Percentiles rank a stretch among this genome's conserved stretches.
phyloP scores from a whole-genome alignment of 2,113 vertebrate genomes.

The Platysteira castanea region DNA sequence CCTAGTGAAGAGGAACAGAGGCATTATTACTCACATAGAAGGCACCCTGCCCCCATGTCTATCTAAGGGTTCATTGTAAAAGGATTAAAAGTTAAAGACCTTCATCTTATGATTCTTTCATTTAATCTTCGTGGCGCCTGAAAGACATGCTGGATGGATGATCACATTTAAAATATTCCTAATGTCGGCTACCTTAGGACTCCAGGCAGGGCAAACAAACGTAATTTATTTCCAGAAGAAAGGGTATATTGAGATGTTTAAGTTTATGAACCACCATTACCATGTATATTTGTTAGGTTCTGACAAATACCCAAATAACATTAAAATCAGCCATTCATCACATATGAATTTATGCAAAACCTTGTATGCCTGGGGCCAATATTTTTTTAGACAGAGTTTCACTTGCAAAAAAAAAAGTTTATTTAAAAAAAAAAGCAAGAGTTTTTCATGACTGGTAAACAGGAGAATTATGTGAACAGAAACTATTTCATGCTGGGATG shows the following conservation, averaged over 20 bases:
- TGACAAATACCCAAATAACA: conserved; percentile 82
- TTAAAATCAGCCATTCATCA: conserved; percentile 84
- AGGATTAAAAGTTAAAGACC: conserved; percentile 93
- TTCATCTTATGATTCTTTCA: conserved; percentile 91
- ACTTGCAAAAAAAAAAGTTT: conserved; percentile 62
- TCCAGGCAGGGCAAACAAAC: conserved; percentile 82
- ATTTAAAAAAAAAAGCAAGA: conserved; percentile 69
- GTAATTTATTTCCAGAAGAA: conserved; percentile 83
- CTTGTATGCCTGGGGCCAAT: conserved; percentile 77
- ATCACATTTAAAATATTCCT: conserved; percentile 90
- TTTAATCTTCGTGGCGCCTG: conserved; percentile 94
- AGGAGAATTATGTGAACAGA: conserved; percentile 80
- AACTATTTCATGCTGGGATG: conserved; percentile 81
- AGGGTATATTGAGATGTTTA: conserved; percentile 82
- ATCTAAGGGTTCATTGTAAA: conserved; percentile 92
- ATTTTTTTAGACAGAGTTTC: conserved; percentile 79
- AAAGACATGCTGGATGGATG: conserved; percentile 88
- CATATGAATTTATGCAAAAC: conserved; percentile 82
- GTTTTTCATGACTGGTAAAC: conserved; percentile 82
- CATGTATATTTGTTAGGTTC: conserved; percentile 79
- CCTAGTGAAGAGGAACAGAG: conserved; percentile 78
- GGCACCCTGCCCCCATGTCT: conserved; percentile 84
- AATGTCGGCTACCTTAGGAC: conserved; percentile 84
- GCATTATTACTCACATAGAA: conserved; percentile 79
- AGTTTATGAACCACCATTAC: conserved; percentile 76